Evolutionary conservation across 1,140 invertebrate species (phyloP).

Genomic region (Mycetomoellerius zeteki): DNA sequence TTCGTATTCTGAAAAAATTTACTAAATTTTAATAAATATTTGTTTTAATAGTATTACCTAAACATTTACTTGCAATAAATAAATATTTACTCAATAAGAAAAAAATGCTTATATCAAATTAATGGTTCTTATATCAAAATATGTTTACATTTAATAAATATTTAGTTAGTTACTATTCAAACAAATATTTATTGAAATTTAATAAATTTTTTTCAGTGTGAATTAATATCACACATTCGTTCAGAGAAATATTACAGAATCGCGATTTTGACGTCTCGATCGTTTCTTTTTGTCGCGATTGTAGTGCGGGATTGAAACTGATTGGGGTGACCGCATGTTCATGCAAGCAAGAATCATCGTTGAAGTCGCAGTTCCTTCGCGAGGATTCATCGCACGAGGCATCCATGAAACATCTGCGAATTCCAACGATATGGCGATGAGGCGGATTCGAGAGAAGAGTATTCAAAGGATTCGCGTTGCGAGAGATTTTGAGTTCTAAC

Average conservation of each 20-base stretch:
- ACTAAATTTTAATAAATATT: too few species aligned
- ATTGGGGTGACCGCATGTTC: neutral
- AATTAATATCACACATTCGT: conserved; percentile 18
- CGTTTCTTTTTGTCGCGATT: neutral
- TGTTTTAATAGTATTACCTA: too few species aligned
- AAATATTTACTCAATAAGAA: too few species aligned
- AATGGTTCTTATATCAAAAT: too few species aligned
- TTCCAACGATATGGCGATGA: neutral
- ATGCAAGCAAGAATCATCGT: neutral
- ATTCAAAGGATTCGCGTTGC: conserved; percentile 23
- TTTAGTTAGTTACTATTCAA: too few species aligned
- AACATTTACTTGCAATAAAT: too few species aligned
- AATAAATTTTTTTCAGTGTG: too few species aligned
- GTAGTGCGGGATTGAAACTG: neutral
- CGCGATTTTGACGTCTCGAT: neutral
- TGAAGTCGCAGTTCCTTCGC: neutral
- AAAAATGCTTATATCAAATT: too few species aligned
- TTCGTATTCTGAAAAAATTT: too few species aligned
- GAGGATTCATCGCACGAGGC: neutral
- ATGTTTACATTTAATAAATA: too few species aligned
- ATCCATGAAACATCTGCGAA: conserved; percentile 15
- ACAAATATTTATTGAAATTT: too few species aligned
- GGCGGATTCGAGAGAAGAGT: neutral
- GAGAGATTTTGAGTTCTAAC: conserved; percentile 24
- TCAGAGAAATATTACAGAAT: neutral